Evolutionary conservation across 2,113 vertebrate species (phyloP), one percentile per base, ranked within the genome.

Genomic region (Chascanopsetta lugubris): DNA sequence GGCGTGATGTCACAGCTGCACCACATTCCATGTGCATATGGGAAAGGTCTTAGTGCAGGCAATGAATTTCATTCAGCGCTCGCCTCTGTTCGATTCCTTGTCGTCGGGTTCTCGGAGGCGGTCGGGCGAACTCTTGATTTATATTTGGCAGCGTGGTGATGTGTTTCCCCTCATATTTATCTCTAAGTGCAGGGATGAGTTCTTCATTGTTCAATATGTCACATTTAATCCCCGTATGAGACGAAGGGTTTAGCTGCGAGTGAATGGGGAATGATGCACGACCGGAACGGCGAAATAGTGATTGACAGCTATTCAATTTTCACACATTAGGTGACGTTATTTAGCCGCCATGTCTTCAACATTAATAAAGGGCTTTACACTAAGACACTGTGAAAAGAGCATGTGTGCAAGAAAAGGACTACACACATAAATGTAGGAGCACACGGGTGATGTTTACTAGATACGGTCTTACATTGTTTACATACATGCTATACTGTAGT

Each of bases 241-340:
- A 78, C 59, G 61, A 45, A 6, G 32, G 61, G 25, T 64, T 79
- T 65, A 63, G 69, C 66, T 38, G 60, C 60, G 61, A 80, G 62
- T 67, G 12, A 75, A 69, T 40, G 32, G 63, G 46, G 72, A 85
- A 80, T 42, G 61, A 69, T 60, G 68, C 67, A 68, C 46, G 54
- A 56, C 69, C 61, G 53, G 47, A 72, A 75, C 66, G 75, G 72
- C 61, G 71, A 62, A 61, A 71, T 80, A 58, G 26, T 30, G 61
- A 84, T 85, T 77, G 60, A 70, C 7, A 24, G 57, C 49, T 69
- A 76, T 74, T 76, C 6, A 63, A 58, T 84, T 71, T 69, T 20
- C 49, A 62, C 42, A 27, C 36, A 58, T 67, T 49, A 71, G 69
- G 42, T 66, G 40, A 60, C 26, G 12, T 59, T 24, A 24, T 59